Base-by-base conservation (phyloP, 2,888 invertebrate species). In the Endotricha flammealis region DNA sequence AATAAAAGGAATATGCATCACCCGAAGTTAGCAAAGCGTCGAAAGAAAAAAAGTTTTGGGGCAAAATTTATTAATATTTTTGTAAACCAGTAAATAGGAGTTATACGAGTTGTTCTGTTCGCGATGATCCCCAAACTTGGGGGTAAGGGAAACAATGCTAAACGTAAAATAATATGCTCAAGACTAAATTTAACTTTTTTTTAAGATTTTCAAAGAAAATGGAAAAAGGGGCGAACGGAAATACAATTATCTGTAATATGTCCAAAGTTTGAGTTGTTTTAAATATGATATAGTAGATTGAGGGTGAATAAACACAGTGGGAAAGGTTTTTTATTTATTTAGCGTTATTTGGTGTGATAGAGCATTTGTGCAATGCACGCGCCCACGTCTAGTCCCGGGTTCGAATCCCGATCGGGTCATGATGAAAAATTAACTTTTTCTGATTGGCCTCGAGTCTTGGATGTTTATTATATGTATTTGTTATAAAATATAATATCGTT, bases 71-170 rank as follows among this genome's bases (percentile, higher is more conserved):
- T 38, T 33, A 44, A 41, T 44, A 39, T 42, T 42, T 25, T 33
- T 23, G 25, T 30, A 40, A 44, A 41, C 37, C 39, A 35, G 32
- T 25, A 39, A 44, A 39, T 39, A 38, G 7, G 37, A 44, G 32
- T 41, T 41, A 24, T 20, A 12, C 7, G 34, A 29, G 20, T 36
- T 34, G 9, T 27, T 17, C 12, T 28, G 23, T 20, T 32, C 12
- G 13, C 6, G 13, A 36, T 36, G 22, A 31, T 12, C 14, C 33
- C 20, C 28, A 29, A 20, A 34, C 10, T 12, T 11, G 20, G 25
- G 24, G 9, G 17, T 23, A 46, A 50, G 47, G 42, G 48, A 47
- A 47, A 50, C 45, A 50, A 50, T 44, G 41, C 41, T 44, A 28
- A 40, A 42, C 39, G 30, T 34, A 41, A 40, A 47, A 46, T 35